Percentiles rank a stretch among this genome's conserved stretches.
phyloP scores from a whole-genome alignment of 2,113 vertebrate species.

The Condylura cristata region DNA sequence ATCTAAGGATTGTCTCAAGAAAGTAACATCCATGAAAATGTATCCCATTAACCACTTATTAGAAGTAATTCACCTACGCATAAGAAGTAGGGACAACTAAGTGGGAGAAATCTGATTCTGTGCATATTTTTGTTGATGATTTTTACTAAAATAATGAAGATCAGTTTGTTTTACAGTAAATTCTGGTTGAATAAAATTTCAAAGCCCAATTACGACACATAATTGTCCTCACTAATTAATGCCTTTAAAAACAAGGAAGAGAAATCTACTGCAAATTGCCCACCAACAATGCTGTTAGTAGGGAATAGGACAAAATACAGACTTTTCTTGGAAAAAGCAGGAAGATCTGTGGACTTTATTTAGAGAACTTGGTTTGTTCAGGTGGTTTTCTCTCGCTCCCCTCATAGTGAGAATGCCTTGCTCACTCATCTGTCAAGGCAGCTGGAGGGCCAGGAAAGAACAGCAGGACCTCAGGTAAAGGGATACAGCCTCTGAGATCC shows the following conservation, averaged over 20 bases:
- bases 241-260: conserved; percentile 37
- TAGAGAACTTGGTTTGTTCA: background rate
- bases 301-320: background rate
- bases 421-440: background rate
- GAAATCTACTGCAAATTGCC: conserved; percentile 3
- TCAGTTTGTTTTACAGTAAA: conserved; percentile 12
- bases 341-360: background rate
- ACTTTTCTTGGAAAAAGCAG: background rate
- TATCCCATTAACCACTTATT: background rate
- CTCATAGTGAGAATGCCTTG: background rate
- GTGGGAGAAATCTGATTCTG: background rate
- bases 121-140: background rate
- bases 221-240: conserved; percentile 15
- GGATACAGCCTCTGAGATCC: background rate
- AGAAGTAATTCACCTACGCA: background rate
- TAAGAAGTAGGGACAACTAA: background rate
- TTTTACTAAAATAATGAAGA: conserved; percentile 45
- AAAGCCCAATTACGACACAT: conserved; percentile 33
- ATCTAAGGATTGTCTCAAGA: background rate
- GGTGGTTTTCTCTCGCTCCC: background rate
- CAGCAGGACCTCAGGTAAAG: background rate
- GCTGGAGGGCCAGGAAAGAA: background rate
- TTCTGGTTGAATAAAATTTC: conserved; percentile 13
- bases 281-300: background rate
- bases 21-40: background rate